Conservation (phyloP, 2,888 invertebrate species). For the Lepidonotus clava region DNA sequence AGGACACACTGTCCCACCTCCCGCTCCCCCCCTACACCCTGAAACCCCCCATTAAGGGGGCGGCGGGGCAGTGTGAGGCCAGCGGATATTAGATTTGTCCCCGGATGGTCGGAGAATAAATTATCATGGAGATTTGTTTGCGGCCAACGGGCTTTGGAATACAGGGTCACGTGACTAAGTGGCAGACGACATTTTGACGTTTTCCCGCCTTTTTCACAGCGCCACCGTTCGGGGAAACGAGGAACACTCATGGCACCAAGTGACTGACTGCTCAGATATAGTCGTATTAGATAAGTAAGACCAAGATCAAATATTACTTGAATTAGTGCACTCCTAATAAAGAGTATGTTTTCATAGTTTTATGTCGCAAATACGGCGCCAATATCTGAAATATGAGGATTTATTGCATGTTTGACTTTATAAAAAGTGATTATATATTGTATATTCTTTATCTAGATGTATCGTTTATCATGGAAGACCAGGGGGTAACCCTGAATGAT, state of each 20-base stretch:
- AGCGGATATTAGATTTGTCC: slow-evolving; percentile 41
- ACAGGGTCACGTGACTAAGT: background rate
- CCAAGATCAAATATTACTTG: background rate
- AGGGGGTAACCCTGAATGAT: no score
- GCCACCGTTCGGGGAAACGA: background rate
- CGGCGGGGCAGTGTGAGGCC: no score
- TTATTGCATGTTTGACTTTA: no score
- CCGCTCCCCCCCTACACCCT: no score
- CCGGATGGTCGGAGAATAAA: slow-evolving; percentile 17
- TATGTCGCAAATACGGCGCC: no score
- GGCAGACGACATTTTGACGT: slow-evolving; percentile 11
- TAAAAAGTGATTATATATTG: no score
- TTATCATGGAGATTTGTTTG: background rate
- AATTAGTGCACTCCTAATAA: background rate
- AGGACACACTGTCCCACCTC: no score
- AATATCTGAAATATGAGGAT: no score
- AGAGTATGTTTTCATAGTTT: no score
- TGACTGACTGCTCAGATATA: background rate
- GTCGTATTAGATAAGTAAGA: background rate
- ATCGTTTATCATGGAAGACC: no score
- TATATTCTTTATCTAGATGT: no score
- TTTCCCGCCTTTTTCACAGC: slow-evolving; percentile 16
- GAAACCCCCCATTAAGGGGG: no score
- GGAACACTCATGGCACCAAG: background rate
- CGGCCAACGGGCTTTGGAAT: background rate